Percentiles rank a stretch among this genome's conserved stretches.
Conservation (phyloP, 1,140 invertebrate species). For the Drosophila murphyi region DNA sequence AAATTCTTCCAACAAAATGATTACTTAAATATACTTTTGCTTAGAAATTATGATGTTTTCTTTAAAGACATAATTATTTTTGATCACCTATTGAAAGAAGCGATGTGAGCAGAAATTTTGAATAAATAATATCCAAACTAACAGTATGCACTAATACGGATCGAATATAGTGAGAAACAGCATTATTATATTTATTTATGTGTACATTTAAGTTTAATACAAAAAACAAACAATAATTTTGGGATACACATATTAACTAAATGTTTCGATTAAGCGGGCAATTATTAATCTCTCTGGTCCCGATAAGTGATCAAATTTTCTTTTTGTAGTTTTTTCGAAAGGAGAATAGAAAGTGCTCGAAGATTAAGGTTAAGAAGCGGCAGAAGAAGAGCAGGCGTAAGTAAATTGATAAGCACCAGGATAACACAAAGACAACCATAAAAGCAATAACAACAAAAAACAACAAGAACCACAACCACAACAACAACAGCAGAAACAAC, state of each 20-base stretch:
- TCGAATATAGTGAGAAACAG: no score
- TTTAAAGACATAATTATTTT: not conserved
- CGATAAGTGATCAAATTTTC: conserved; percentile 33
- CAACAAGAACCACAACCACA: not conserved
- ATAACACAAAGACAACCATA: conserved; percentile 14
- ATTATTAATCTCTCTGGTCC: not conserved
- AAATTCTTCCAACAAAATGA: not conserved
- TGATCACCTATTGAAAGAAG: not conserved
- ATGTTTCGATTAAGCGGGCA: conserved; percentile 59
- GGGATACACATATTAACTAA: conserved; percentile 21
- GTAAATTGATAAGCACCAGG: conserved; percentile 44
- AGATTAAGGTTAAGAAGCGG: conserved; percentile 67
- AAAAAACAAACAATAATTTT: conserved; percentile 15
- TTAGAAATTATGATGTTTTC: not conserved
- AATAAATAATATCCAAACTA: not conserved
- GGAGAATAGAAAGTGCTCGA: conserved; percentile 70
- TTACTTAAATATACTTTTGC: no score
- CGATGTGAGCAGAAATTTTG: not conserved
- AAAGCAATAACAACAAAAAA: not conserved
- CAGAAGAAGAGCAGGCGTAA: conserved; percentile 62
- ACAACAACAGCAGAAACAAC: not conserved
- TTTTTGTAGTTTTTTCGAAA: conserved; percentile 77
- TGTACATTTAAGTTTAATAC: not conserved
- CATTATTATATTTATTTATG: no score
- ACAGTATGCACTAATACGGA: no score